These are phyloP conservation scores for Andrena cerasifolii DNA, from an alignment of 1,140 invertebrate species.

Conservation along the genomic window DNA sequence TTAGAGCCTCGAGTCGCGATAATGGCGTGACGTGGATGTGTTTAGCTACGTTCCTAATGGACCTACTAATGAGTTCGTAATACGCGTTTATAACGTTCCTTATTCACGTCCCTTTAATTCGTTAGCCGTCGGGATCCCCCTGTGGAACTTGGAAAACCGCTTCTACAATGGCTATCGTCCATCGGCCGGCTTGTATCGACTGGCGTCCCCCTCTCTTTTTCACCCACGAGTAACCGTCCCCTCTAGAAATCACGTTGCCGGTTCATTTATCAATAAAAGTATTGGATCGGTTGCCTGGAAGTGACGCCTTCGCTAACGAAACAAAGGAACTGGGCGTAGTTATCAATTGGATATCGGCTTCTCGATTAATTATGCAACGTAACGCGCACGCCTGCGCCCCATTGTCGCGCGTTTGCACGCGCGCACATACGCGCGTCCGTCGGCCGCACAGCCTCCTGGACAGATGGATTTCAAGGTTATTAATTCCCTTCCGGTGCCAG, in stretches of 20 bases:
- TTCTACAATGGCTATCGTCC: slow-evolving; percentile 22
- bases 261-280: slow-evolving; percentile 52
- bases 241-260: slow-evolving; percentile 24
- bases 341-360: slow-evolving; percentile 38
- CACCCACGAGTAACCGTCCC: not conserved
- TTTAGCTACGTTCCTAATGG: slow-evolving; percentile 46
- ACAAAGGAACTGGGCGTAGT: slow-evolving; percentile 27
- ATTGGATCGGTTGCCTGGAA: slow-evolving; percentile 36
- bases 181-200: slow-evolving; percentile 15
- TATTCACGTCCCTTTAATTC: slow-evolving; percentile 12
- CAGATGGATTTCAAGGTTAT: slow-evolving; percentile 44
- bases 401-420: not conserved
- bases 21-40: slow-evolving; percentile 39
- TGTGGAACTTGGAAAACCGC: not conserved
- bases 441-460: not conserved
- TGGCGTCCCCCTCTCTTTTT: not conserved
- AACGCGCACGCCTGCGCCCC: not conserved
- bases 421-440: too few relatives aligned
- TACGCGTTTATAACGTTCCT: slow-evolving; percentile 40
- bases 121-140: not conserved
- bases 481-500: slow-evolving; percentile 19
- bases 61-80: slow-evolving; percentile 48
- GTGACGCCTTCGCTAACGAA: slow-evolving; percentile 36
- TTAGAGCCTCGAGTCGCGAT: slow-evolving; percentile 41
- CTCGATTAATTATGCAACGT: slow-evolving; percentile 50